phyloP scores from a whole-genome alignment of 2,888 invertebrate genomes.

The Archips crataeganus region DNA sequence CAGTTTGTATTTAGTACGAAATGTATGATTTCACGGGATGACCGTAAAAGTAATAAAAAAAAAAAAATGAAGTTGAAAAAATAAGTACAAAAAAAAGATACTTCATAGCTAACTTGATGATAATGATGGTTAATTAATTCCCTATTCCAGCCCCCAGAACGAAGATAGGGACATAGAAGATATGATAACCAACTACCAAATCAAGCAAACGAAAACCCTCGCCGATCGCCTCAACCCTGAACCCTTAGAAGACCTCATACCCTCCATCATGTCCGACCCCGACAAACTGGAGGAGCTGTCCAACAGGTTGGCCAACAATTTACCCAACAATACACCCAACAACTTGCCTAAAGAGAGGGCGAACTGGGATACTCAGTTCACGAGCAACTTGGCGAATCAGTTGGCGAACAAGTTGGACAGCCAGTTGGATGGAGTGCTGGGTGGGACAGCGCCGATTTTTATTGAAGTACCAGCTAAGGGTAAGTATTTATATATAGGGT shows the following conservation, averaged over 20 bases:
- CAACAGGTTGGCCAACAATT: background rate
- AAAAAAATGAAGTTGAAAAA: too few relatives aligned
- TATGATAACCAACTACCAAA: conserved; percentile 71
- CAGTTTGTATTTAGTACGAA: too few relatives aligned
- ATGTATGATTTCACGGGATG: too few relatives aligned
- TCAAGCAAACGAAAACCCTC: conserved; percentile 58
- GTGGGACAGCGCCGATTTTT: conserved; percentile 56
- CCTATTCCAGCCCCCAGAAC: background rate
- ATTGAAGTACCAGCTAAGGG: conserved; percentile 69
- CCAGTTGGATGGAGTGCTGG: background rate
- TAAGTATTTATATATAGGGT: conserved; percentile 41
- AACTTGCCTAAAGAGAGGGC: background rate
- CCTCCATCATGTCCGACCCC: conserved; percentile 14
- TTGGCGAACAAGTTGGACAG: conserved; percentile 17
- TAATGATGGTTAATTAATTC: background rate
- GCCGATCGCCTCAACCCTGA: conserved; percentile 40
- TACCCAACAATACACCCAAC: background rate
- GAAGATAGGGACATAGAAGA: conserved; percentile 68
- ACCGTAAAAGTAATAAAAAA: too few relatives aligned
- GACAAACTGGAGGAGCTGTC: background rate
- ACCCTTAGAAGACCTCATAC: conserved; percentile 24
- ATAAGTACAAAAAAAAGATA: too few relatives aligned
- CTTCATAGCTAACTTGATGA: too few relatives aligned
- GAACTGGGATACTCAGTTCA: background rate
- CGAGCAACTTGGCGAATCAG: conserved; percentile 3